A percentile compares a stretch with the other conserved stretches of the same genome.
Evolutionary conservation across 30 jellyfish, hydroid and myxozoan species (phyloP).

Genomic region (Turritopsis rubra): DNA sequence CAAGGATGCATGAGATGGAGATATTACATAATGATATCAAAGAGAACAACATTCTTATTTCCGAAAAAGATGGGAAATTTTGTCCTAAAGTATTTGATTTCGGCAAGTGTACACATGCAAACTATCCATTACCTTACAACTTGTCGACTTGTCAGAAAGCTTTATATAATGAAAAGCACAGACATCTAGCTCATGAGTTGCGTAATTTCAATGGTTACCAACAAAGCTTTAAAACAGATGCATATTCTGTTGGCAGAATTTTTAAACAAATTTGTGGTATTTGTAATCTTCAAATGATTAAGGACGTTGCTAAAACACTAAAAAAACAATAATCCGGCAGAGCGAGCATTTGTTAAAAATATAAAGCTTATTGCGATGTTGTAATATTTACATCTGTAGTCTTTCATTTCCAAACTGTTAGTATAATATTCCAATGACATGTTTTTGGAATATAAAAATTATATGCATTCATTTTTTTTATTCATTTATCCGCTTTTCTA

Average conservation of each 20-base stretch:
- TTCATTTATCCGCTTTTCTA: too few relatives aligned
- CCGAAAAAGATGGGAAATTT: not conserved
- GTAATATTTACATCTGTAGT: too few relatives aligned
- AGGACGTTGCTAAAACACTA: not conserved
- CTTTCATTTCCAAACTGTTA: too few relatives aligned
- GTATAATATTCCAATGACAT: too few relatives aligned
- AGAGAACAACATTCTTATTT: slow-evolving; percentile 7
- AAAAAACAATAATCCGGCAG: too few relatives aligned
- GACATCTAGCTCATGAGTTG: slow-evolving; percentile 3
- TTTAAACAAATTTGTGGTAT: too few relatives aligned
- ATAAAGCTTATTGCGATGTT: too few relatives aligned
- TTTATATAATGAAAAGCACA: not conserved
- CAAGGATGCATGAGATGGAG: not conserved
- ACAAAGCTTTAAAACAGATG: not conserved
- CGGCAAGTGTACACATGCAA: too few relatives aligned
- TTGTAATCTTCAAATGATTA: not conserved
- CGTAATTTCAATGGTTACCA: not conserved
- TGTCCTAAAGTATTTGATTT: not conserved
- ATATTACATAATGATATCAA: slow-evolving; percentile 2
- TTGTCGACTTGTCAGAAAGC: not conserved
- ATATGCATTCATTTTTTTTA: too few relatives aligned
- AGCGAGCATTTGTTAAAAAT: too few relatives aligned
- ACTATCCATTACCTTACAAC: not conserved
- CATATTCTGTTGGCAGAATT: slow-evolving; percentile 10
- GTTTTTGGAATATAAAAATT: too few relatives aligned